Evolutionary conservation across 2,113 vertebrate species (phyloP).

Genomic region (Phylloscopus trochiloides): DNA sequence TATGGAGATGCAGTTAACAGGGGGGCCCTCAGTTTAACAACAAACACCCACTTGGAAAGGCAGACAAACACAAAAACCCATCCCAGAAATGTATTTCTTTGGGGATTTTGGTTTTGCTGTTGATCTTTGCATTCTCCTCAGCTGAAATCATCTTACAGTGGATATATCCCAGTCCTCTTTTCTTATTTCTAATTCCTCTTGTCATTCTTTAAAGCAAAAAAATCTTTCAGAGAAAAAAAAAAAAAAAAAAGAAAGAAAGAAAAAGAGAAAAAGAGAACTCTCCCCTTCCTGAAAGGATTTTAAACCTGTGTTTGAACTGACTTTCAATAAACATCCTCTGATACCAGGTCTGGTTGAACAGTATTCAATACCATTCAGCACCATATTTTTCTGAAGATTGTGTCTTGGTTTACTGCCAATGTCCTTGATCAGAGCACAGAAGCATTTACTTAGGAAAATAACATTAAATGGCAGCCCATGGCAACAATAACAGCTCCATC

Average conservation of each 20-base stretch:
- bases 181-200: background rate
- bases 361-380: background rate
- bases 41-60: background rate
- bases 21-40: background rate
- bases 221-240: background rate
- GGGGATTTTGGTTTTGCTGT: background rate
- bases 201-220: background rate
- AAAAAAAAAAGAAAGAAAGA: background rate
- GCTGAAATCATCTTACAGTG: background rate
- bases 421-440: constrained; percentile 62
- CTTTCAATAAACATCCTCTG: background rate
- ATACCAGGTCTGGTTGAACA: background rate
- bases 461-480: constrained; percentile 61
- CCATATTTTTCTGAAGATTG: constrained; percentile 15
- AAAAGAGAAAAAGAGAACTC: background rate
- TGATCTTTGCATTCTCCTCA: background rate
- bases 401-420: constrained; percentile 52
- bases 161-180: background rate
- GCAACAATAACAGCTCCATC: constrained; percentile 58
- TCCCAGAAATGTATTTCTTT: background rate
- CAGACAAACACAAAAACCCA: background rate
- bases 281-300: background rate
- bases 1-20: background rate
- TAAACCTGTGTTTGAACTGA: background rate
- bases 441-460: constrained; percentile 65